Evolutionary conservation across 2,797 vertebrate genomes (phyloP).

Genomic region (Halcyon smyrnensis): DNA sequence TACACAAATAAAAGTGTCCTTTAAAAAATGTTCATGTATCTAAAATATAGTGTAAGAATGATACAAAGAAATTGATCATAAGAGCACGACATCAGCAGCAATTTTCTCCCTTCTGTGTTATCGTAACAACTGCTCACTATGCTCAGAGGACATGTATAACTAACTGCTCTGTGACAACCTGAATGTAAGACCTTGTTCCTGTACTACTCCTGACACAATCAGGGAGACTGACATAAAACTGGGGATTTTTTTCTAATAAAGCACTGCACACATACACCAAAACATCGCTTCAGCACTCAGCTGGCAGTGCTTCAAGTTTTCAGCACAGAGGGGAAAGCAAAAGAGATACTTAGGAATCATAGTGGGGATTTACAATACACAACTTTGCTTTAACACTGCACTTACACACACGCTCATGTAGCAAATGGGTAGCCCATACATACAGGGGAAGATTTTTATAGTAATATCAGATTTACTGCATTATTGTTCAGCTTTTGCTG

Average conservation of each 20-base stretch:
- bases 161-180: background rate
- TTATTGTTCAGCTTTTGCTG: background rate
- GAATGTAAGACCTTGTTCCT: background rate
- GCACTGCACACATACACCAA: background rate
- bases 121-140: background rate
- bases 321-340: background rate
- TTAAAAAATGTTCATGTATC: background rate
- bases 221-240: background rate
- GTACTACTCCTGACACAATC: background rate
- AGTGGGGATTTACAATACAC: background rate
- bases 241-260: background rate
- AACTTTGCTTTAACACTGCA: background rate
- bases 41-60: background rate
- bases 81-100: background rate
- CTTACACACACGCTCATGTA: background rate
- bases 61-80: accelerated
- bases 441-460: background rate
- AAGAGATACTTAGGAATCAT: background rate
- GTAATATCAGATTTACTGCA: background rate
- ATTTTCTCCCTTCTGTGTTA: background rate
- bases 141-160: accelerated
- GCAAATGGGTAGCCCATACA: background rate
- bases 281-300: background rate
- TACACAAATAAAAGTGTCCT: background rate
- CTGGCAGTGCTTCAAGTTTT: background rate